A percentile compares a stretch with the other conserved stretches of the same genome.
Conservation (phyloP, 2,113 vertebrate genomes). For the Talpa occidentalis region DNA sequence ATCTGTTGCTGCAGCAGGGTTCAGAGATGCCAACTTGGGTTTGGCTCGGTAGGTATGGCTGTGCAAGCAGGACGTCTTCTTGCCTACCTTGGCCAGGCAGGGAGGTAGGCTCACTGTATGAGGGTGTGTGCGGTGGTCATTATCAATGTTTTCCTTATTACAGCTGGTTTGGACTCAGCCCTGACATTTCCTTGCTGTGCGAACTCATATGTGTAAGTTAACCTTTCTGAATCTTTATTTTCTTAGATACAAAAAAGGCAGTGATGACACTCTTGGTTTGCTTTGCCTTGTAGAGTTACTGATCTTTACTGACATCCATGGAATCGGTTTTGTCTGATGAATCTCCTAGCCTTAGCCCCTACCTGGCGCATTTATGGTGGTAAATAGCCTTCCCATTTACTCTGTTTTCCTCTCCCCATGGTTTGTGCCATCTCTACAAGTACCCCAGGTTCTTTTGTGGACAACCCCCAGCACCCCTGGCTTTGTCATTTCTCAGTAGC, state of each 20-base stretch:
- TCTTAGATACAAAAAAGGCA: background rate
- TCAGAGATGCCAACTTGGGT: conserved; percentile 57
- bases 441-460: background rate
- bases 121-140: rapidly evolving
- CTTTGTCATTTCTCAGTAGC: background rate
- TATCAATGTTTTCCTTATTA: background rate
- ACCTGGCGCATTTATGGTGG: background rate
- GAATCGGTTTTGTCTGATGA: background rate
- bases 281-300: background rate
- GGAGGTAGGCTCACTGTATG: background rate
- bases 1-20: conserved; percentile 49
- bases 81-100: background rate
- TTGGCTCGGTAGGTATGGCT: conserved; percentile 47
- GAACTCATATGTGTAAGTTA: background rate
- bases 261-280: background rate
- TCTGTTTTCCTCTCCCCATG: background rate
- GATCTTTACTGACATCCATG: background rate
- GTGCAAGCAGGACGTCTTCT: conserved; percentile 34
- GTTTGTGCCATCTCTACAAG: background rate
- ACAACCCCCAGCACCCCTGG: background rate
- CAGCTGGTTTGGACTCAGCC: background rate
- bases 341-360: background rate
- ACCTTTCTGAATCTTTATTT: background rate
- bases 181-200: background rate
- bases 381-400: background rate